Evolutionary conservation across 2,113 vertebrate species (phyloP).

Genomic region (Himantopus leucocephalus): DNA sequence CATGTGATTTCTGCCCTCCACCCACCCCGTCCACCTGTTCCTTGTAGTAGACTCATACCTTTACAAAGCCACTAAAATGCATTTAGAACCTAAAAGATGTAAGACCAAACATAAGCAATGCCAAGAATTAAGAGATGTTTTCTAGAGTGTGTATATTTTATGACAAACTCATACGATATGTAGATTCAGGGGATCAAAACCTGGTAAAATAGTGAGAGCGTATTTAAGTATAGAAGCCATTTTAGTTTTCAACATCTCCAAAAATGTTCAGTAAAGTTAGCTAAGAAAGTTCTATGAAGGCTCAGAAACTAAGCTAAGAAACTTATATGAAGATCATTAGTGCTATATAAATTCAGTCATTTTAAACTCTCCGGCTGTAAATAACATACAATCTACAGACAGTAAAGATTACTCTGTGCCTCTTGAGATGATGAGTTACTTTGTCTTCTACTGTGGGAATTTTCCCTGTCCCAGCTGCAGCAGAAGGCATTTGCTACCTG

Average conservation of each 20-base stretch:
- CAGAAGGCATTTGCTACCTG: constrained; percentile 41
- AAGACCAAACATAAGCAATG: not conserved
- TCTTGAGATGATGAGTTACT: constrained; percentile 4
- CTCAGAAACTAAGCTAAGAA: not conserved
- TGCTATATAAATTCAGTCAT: not conserved
- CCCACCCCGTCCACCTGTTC: not conserved
- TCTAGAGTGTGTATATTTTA: not conserved
- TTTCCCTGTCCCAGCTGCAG: not conserved
- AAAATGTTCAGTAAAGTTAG: not conserved
- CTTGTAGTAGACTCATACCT: not conserved
- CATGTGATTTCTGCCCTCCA: not conserved
- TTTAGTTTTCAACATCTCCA: not conserved
- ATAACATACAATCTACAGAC: not conserved
- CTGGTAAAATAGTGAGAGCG: not conserved
- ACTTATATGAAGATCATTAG: not conserved
- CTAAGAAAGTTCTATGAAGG: not conserved
- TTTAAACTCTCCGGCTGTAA: not conserved
- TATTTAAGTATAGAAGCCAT: not conserved
- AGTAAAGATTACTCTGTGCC: not conserved
- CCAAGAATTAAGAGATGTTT: not conserved
- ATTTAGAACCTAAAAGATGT: not conserved
- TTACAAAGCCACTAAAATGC: not conserved
- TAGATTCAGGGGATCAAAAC: not conserved
- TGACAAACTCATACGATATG: not conserved
- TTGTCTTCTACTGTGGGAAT: not conserved